Evolutionary conservation across 2,113 vertebrate species (phyloP), one percentile per base, ranked within the genome.

Genomic region (Gobius niger): DNA sequence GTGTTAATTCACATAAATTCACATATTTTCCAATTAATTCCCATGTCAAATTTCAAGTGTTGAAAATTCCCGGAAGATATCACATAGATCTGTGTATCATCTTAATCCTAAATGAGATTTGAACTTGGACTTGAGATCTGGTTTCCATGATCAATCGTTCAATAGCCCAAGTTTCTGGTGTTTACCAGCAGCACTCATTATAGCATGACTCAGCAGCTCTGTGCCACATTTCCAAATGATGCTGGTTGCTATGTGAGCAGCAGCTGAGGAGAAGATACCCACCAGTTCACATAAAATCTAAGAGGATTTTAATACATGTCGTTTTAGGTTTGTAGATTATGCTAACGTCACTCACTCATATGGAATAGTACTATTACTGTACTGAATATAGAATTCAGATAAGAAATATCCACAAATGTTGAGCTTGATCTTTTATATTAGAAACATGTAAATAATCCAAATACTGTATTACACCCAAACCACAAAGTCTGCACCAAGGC

Each of bases 241-340:
- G 66, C 80, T 69, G 53, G 82, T 85, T 90, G 81, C 79, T 59
- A 87, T 85, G 82, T 67, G 47, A 67, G 69, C 77, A 76, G 56
- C 67, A 60, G 65, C 47, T 78, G 64, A 70, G 68, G 53, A 78
- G 82, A 82, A 70, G 63, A 66, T 64, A 47, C 50, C 24, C 24
- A 34, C 24, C 18, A 9, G 73, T 19, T 54, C 16, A 19, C 34
- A 24, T 18, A 52, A 16, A 60, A 24, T 66, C 63, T 40, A 24
- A 4, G 24, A 34, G 5, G 24, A 34, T 34, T 34, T 34, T 6
- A 65, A 34, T 12, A 44, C 69, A 18, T 49, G 7, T 59, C 53
- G 4, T 46, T 46, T 46, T 46, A 11, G 44, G 7, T 46, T 41
- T 0, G 12, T 34, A 34, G 24, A 34, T 4, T 34, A 34, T 34